phyloP scores from a whole-genome alignment of 1,140 invertebrate genomes.

The Drosophila oshimai region DNA sequence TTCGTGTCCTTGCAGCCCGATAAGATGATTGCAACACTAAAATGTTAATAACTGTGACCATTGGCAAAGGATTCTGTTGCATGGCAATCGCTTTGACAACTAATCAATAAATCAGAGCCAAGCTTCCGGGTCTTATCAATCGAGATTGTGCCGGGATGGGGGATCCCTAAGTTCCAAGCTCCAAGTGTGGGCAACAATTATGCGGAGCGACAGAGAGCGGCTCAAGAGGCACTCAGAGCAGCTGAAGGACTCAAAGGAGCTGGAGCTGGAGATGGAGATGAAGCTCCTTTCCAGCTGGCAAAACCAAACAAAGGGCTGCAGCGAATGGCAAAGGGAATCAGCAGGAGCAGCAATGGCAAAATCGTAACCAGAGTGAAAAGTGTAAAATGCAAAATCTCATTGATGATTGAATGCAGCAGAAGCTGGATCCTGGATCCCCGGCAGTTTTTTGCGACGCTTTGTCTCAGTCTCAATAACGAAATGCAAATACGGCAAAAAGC shows the following conservation, averaged over 20 bases:
- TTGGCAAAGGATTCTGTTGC: not conserved
- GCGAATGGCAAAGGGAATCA: conserved; percentile 36
- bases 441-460: conserved; percentile 55
- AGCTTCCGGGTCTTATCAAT: conserved; percentile 52
- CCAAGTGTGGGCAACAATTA: conserved; percentile 63
- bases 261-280: not conserved
- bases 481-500: conserved; percentile 77
- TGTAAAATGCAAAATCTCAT: conserved; percentile 78
- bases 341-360: conserved; percentile 13
- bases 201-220: conserved; percentile 29
- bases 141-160: conserved; percentile 3
- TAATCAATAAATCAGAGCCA: conserved; percentile 71
- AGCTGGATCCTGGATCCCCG: not conserved
- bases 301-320: conserved; percentile 51
- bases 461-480: conserved; percentile 81
- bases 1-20: not conserved
- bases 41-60: conserved; percentile 58
- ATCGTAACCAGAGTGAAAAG: conserved; percentile 66
- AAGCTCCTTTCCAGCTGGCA: conserved; percentile 37
- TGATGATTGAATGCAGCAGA: conserved; percentile 70
- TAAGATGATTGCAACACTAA: conserved; percentile 38
- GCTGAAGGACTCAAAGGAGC: conserved; percentile 24
- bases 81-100: conserved; percentile 61
- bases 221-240: conserved; percentile 30
- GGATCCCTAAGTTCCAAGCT: not conserved